Percentiles rank a stretch among this genome's conserved stretches.
These are phyloP conservation scores for Scytalopus superciliaris DNA, from an alignment of 2,113 vertebrate genomes.

Conservation along the genomic window DNA sequence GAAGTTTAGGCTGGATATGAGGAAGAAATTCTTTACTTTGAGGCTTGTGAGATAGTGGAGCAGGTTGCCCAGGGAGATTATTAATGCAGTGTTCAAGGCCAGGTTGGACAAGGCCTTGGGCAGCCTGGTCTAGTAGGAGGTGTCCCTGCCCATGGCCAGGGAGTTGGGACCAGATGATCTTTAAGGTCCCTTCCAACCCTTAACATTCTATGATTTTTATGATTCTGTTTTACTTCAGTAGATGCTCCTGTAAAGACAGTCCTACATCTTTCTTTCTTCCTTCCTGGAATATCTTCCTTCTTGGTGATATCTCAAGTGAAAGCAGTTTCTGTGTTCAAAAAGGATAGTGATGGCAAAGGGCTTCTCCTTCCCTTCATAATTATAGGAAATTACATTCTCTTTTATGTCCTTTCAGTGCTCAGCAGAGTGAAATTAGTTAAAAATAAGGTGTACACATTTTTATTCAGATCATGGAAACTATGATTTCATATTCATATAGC, in stretches of 20 bases:
- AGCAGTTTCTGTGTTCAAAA: neutral
- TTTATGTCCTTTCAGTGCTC: accelerated
- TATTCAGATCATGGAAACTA: neutral
- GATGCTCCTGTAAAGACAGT: neutral
- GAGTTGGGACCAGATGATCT: neutral
- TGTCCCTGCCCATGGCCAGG: neutral
- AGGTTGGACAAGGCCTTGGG: neutral
- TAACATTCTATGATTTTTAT: neutral
- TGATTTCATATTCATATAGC: neutral
- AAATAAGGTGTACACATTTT: neutral
- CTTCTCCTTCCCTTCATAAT: neutral
- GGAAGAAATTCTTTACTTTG: neutral
- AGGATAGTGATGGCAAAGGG: neutral
- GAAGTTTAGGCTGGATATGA: neutral
- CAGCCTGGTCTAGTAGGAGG: neutral
- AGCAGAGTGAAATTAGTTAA: neutral
- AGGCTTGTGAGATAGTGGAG: neutral
- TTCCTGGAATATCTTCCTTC: neutral
- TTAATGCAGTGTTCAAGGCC: neutral
- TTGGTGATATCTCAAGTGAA: neutral
- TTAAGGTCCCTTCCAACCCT: neutral
- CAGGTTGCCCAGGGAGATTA: neutral
- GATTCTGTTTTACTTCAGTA: neutral
- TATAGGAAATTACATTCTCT: neutral
- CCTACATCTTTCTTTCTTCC: neutral